Conservation (phyloP, 2,113 vertebrate genomes). For the Oreochromis niloticus region DNA sequence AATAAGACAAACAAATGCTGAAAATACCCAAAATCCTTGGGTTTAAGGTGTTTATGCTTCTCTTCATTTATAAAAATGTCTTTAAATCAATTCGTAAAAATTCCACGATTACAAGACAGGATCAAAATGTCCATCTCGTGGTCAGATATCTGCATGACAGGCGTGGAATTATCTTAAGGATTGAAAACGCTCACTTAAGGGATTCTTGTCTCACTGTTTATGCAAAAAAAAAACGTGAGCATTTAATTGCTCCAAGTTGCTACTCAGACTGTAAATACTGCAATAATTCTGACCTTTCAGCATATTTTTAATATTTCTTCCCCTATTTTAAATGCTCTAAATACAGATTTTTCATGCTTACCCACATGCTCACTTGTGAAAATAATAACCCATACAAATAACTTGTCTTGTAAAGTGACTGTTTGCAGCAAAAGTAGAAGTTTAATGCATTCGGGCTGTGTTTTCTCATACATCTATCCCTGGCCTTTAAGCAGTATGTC, state of each 20-base stretch:
- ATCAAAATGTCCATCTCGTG: not conserved
- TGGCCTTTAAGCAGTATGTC: not conserved
- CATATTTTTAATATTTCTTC: not conserved
- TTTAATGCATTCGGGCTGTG: not conserved
- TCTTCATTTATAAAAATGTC: not conserved
- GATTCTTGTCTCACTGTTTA: not conserved
- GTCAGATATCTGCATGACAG: not conserved
- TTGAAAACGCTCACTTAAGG: not conserved
- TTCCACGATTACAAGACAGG: not conserved
- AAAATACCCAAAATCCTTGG: not conserved
- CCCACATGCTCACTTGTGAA: not conserved
- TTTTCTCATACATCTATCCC: not conserved
- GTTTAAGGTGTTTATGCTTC: not conserved
- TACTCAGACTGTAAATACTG: not conserved
- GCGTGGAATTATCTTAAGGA: not conserved
- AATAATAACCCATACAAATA: not conserved
- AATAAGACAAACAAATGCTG: not conserved
- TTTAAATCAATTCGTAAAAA: not conserved
- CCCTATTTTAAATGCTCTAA: not conserved
- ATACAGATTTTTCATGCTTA: not conserved
- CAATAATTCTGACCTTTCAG: not conserved
- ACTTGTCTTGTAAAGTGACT: not conserved
- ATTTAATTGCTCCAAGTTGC: not conserved
- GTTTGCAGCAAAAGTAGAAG: constrained; percentile 1
- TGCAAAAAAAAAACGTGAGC: not conserved